Evolutionary conservation across 2,888 invertebrate species (phyloP).

Genomic region (Drosophila algonquin): DNA sequence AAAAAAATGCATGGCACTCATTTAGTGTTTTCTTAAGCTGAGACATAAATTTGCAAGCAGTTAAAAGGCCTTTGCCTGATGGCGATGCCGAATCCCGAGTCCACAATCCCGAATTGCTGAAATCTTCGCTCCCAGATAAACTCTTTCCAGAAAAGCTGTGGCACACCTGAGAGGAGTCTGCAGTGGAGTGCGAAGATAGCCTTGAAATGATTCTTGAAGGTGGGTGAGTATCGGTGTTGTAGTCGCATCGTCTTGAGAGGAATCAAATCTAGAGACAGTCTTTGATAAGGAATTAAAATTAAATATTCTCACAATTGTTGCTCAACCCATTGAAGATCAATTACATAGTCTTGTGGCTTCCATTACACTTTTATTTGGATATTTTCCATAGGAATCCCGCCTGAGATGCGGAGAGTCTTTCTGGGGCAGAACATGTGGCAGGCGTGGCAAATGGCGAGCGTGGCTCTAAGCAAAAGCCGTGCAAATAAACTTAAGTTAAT

Average conservation of each 20-base stretch:
- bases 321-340: not conserved
- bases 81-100: conserved; percentile 25
- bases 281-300: not conserved
- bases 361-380: too few species aligned
- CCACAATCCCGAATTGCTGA: conserved; percentile 18
- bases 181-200: conserved; percentile 1
- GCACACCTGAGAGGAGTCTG: conserved; percentile 5
- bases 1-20: conserved; percentile 78
- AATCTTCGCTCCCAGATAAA: conserved; percentile 38
- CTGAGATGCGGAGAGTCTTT: not conserved
- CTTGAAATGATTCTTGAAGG: conserved; percentile 3
- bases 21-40: conserved; percentile 77
- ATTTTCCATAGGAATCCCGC: not conserved
- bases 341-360: not conserved
- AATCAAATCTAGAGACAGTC: not conserved
- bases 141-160: conserved; percentile 22
- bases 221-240: not conserved
- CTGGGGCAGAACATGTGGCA: too few species aligned
- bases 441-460: conserved; percentile 31
- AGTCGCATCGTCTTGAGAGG: not conserved
- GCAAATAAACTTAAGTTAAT: conserved; percentile 82
- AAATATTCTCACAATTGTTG: too few species aligned
- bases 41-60: conserved; percentile 77
- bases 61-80: conserved; percentile 48
- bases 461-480: conserved; percentile 45